Conservation (phyloP, 1,140 invertebrate species). For the Calliopsis andreniformis region DNA sequence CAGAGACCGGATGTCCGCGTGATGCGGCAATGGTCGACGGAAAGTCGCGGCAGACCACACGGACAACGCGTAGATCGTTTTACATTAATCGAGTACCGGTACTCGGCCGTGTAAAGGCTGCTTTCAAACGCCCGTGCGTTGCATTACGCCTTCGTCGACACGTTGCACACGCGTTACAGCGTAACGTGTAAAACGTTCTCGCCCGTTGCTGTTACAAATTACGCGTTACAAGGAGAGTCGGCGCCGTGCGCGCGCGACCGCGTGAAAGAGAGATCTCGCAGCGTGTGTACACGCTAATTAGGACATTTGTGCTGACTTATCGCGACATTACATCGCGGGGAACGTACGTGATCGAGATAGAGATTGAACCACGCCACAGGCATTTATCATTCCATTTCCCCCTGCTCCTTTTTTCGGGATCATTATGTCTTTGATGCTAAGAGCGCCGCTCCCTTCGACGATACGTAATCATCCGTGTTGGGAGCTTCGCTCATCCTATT, state of each 20-base stretch:
- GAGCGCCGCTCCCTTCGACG: neutral
- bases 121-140: slow-evolving; percentile 1
- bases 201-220: slow-evolving; percentile 34
- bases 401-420: slow-evolving; percentile 8
- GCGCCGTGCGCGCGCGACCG: neutral
- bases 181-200: slow-evolving; percentile 40
- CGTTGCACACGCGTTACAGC: slow-evolving; percentile 28
- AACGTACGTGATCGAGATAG: slow-evolving; percentile 49
- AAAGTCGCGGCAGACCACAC: neutral
- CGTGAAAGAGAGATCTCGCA: neutral
- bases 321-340: slow-evolving; percentile 47
- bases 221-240: slow-evolving; percentile 33
- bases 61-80: neutral
- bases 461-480: neutral
- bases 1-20: no score
- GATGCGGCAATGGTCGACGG: no score
- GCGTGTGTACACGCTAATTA: slow-evolving; percentile 44
- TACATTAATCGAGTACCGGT: slow-evolving; percentile 16
- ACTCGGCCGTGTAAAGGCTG: neutral
- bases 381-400: slow-evolving; percentile 37
- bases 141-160: slow-evolving; percentile 25
- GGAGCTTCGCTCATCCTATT: neutral
- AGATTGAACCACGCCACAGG: slow-evolving; percentile 38
- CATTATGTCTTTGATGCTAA: neutral
- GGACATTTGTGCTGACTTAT: slow-evolving; percentile 52